Percentiles rank a stretch among this genome's conserved stretches.
Conservation (phyloP, 2,113 vertebrate genomes). For the Bombycilla garrulus region DNA sequence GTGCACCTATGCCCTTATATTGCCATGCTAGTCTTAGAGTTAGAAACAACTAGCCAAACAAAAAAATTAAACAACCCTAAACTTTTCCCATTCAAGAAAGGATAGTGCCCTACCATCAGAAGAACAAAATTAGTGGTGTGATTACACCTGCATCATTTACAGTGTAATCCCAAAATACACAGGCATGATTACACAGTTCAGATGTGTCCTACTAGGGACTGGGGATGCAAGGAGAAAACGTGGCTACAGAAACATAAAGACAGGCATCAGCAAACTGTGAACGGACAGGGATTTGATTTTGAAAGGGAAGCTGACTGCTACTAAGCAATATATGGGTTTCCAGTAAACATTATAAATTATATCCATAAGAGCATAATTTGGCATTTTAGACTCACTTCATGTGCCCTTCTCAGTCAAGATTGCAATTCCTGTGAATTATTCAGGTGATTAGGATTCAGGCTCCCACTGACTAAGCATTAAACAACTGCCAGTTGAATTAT, state of each 20-base stretch:
- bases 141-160: constrained; percentile 55
- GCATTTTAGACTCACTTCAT: not conserved
- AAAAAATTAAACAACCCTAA: not conserved
- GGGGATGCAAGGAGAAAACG: not conserved
- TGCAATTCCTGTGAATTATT: not conserved
- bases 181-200: constrained; percentile 42
- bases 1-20: not conserved
- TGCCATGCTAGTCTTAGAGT: not conserved
- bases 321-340: not conserved
- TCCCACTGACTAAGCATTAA: not conserved
- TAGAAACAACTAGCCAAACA: not conserved
- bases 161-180: constrained; percentile 73
- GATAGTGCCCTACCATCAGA: constrained; percentile 68
- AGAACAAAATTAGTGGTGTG: constrained; percentile 78
- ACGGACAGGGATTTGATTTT: not conserved
- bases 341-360: not conserved
- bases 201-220: not conserved
- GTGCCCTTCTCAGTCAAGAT: not conserved
- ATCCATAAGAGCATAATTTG: not conserved
- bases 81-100: not conserved
- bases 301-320: not conserved
- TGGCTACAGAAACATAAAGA: not conserved
- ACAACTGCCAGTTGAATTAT: not conserved
- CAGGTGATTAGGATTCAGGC: not conserved
- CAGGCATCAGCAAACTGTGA: not conserved